Evolutionary conservation across 2,888 invertebrate species (phyloP).

Genomic region (Prenolepis imparis): DNA sequence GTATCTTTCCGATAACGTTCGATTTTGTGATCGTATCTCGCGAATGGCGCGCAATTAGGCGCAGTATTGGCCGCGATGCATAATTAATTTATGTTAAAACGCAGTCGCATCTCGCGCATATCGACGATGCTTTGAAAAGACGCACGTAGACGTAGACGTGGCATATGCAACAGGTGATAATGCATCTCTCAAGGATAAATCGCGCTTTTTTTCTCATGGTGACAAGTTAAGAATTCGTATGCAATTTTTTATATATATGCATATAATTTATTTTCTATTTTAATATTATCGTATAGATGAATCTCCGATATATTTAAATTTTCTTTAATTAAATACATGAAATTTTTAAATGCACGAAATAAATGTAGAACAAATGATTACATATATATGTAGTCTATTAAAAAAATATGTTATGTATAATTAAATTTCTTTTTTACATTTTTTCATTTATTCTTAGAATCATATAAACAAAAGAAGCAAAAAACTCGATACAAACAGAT

Average conservation of each 20-base stretch:
- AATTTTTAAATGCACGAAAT: background rate
- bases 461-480: background rate
- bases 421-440: background rate
- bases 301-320: background rate
- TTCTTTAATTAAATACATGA: background rate
- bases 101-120: slow-evolving; percentile 66
- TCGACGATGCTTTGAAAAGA: slow-evolving; percentile 63
- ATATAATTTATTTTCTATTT: background rate
- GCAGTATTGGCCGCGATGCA: slow-evolving; percentile 77
- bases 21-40: slow-evolving; percentile 65
- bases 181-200: slow-evolving; percentile 61
- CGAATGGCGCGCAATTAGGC: slow-evolving; percentile 72
- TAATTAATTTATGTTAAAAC: slow-evolving; percentile 83
- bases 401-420: background rate
- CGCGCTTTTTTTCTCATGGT: slow-evolving; percentile 38
- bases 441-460: background rate
- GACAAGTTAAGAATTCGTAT: background rate
- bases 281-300: background rate
- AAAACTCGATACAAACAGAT: slow-evolving; percentile 6
- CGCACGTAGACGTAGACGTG: slow-evolving; percentile 36
- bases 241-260: background rate
- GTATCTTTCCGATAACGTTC: background rate
- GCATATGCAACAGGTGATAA: slow-evolving; percentile 73
- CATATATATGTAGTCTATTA: background rate
- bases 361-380: background rate